These are phyloP conservation scores for Epinephelus fuscoguttatus DNA, from an alignment of 2,113 vertebrate genomes.

Conservation along the genomic window DNA sequence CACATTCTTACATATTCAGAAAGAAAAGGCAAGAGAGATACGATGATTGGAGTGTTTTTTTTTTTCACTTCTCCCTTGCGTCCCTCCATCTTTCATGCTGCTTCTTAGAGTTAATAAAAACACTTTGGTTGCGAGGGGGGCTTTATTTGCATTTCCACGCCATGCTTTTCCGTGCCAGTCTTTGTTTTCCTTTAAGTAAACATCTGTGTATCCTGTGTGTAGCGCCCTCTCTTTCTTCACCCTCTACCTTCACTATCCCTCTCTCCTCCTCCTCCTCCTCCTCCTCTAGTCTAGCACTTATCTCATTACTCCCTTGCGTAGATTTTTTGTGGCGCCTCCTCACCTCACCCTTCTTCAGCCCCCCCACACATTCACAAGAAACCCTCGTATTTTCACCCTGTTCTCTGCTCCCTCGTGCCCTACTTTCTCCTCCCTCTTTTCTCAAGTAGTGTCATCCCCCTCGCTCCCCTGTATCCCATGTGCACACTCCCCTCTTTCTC, in stretches of 20 bases:
- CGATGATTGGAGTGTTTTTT: slow-evolving; percentile 17
- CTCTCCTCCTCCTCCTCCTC: neutral
- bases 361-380: slow-evolving; percentile 32
- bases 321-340: slow-evolving; percentile 50
- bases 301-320: slow-evolving; percentile 53
- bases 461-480: slow-evolving; percentile 4
- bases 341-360: slow-evolving; percentile 26
- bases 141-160: slow-evolving; percentile 67
- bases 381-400: slow-evolving; percentile 39
- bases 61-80: slow-evolving; percentile 33
- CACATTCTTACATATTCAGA: slow-evolving; percentile 53
- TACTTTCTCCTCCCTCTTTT: slow-evolving; percentile 48
- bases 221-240: slow-evolving; percentile 29
- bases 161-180: slow-evolving; percentile 35
- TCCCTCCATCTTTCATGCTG: slow-evolving; percentile 62
- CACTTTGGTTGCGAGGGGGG: slow-evolving; percentile 46
- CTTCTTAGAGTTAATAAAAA: slow-evolving; percentile 63
- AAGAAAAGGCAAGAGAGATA: slow-evolving; percentile 46
- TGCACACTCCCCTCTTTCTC: slow-evolving; percentile 18
- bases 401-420: slow-evolving; percentile 32
- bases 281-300: slow-evolving; percentile 32
- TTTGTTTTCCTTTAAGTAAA: slow-evolving; percentile 83
- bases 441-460: slow-evolving; percentile 41
- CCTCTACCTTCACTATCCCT: slow-evolving; percentile 9
- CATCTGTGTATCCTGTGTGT: slow-evolving; percentile 68